Conservation (phyloP, 2,797 vertebrate species). For the Chelonia mydas region DNA sequence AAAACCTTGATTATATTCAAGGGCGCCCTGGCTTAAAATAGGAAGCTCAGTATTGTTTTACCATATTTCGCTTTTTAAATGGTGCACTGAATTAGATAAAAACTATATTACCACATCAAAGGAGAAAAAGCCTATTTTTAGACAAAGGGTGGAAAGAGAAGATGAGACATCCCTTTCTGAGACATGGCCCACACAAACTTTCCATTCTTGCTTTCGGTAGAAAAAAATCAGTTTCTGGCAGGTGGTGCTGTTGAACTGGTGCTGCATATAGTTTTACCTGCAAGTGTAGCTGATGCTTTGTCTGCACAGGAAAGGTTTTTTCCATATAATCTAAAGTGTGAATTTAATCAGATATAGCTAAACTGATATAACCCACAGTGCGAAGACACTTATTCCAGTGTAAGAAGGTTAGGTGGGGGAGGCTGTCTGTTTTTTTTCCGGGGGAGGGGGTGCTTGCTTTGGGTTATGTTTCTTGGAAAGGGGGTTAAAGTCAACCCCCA, state of each 20-base stretch:
- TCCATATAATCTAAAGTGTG: background rate
- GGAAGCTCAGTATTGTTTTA: background rate
- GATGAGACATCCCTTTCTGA: background rate
- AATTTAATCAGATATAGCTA: background rate
- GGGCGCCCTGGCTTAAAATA: background rate
- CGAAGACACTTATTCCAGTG: background rate
- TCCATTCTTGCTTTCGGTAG: background rate
- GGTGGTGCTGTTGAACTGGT: too few relatives aligned
- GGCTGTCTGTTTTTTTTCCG: too few relatives aligned
- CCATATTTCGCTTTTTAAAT: background rate
- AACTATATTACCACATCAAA: background rate
- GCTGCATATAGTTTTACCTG: background rate
- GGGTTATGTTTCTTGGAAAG: too few relatives aligned
- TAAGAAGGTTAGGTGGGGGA: background rate
- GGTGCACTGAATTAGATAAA: background rate
- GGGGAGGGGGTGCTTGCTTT: too few relatives aligned
- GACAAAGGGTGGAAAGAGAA: background rate
- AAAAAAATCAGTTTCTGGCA: background rate
- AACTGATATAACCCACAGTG: background rate
- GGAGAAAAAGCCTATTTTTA: background rate
- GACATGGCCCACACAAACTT: constrained; percentile 18
- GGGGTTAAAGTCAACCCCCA: background rate
- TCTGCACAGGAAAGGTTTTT: background rate
- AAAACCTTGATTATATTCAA: background rate
- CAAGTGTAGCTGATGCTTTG: constrained; percentile 29